Conservation (phyloP, 2,113 vertebrate genomes). For the Tetrax tetrax region DNA sequence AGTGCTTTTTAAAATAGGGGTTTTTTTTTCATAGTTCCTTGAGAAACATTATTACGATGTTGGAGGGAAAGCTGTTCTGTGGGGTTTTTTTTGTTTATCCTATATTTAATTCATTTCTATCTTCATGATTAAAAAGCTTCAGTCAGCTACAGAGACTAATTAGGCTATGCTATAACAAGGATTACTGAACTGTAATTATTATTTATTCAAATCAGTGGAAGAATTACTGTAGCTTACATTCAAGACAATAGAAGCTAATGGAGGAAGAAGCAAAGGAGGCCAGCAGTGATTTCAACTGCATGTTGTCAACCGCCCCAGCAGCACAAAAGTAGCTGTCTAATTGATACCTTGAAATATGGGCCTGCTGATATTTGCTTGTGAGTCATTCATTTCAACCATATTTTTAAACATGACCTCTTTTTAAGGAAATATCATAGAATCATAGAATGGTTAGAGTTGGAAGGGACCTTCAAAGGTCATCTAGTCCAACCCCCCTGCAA, state of each 20-base stretch:
- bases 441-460: too few species aligned
- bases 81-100: conserved; percentile 2
- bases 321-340: neutral
- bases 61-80: neutral
- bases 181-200: conserved; percentile 51
- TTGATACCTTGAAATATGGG: neutral
- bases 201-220: conserved; percentile 44
- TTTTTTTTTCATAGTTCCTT: neutral
- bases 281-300: neutral
- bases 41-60: neutral
- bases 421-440: neutral
- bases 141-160: conserved; percentile 21
- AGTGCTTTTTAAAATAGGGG: neutral
- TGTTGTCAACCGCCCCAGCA: neutral
- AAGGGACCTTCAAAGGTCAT: too few species aligned
- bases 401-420: neutral
- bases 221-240: conserved; percentile 5
- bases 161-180: conserved; percentile 8
- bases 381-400: neutral
- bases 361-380: neutral
- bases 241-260: conserved; percentile 39
- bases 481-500: too few species aligned
- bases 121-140: conserved; percentile 19
- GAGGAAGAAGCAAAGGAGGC: neutral
- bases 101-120: neutral